Percentiles rank a stretch among this genome's conserved stretches.
phyloP scores from a whole-genome alignment of 2,797 vertebrate genomes.

The Pelodytes ibericus region DNA sequence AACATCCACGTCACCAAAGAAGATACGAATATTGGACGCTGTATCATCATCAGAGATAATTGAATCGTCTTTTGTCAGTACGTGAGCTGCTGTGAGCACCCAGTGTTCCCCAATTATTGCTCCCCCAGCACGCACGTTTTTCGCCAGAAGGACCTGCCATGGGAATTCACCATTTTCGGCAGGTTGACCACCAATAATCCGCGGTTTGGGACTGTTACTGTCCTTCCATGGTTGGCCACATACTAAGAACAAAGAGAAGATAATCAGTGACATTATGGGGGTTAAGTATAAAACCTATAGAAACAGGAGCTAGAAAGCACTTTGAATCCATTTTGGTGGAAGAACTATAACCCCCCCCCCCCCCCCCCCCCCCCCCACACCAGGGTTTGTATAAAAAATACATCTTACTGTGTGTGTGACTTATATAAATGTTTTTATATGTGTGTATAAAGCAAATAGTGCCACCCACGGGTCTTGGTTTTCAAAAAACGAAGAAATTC shows the following conservation, averaged over 20 bases:
- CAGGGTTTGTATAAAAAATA: too few species aligned
- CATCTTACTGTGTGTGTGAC: too few species aligned
- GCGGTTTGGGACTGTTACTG: constrained; percentile 27
- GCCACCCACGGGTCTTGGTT: too few species aligned
- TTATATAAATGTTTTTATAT: too few species aligned
- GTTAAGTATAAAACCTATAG: too few species aligned
- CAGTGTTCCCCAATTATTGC: constrained; percentile 72
- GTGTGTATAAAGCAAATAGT: too few species aligned
- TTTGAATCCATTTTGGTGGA: too few species aligned
- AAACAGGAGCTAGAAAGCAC: too few species aligned
- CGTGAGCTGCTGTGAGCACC: constrained; percentile 77
- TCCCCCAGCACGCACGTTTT: constrained; percentile 65
- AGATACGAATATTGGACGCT: constrained; percentile 54
- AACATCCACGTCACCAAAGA: constrained; percentile 69
- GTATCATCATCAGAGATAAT: not conserved
- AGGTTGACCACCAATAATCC: constrained; percentile 64
- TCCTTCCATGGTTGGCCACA: constrained; percentile 71
- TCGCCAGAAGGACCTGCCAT: constrained; percentile 69
- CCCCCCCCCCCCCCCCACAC: too few species aligned
- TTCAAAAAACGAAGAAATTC: too few species aligned
- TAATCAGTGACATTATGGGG: too few species aligned
- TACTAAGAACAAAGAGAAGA: constrained; percentile 59
- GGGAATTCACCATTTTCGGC: constrained; percentile 72
- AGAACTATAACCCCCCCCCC: too few species aligned
- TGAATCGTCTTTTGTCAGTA: constrained; percentile 17